A percentile compares a stretch with the other conserved stretches of the same genome.
Conservation (phyloP, 2,888 invertebrate species). For the Alviniconcha strummeri region DNA sequence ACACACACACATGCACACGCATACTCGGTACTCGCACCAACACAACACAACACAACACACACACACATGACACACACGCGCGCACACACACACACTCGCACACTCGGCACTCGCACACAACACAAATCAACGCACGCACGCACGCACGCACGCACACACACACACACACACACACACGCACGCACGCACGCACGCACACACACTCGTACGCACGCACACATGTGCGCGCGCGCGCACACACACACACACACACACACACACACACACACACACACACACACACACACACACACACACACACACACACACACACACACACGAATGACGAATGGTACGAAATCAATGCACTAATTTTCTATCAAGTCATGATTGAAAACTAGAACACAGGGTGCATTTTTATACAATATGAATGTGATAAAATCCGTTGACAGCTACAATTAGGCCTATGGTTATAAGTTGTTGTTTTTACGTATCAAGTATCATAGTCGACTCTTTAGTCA, state of each 20-base stretch:
- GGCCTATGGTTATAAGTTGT: too few relatives aligned
- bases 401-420: too few relatives aligned
- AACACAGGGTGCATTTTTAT: too few relatives aligned
- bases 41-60: too few relatives aligned
- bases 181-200: neutral
- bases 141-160: conserved; percentile 12
- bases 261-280: conserved; percentile 12
- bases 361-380: too few relatives aligned
- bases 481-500: too few relatives aligned
- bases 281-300: neutral
- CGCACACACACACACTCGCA: neutral
- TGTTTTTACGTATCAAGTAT: too few relatives aligned
- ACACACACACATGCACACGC: neutral
- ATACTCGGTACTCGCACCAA: too few relatives aligned
- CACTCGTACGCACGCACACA: too few relatives aligned
- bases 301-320: neutral
- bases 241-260: conserved; percentile 19
- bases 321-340: neutral
- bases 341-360: too few relatives aligned
- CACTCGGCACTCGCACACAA: neutral
- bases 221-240: conserved; percentile 2
- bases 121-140: neutral
- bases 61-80: neutral
- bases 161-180: conserved; percentile 17
- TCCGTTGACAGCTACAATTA: too few relatives aligned